Conservation (phyloP, 2,113 vertebrate genomes). For the Melanostigma gelatinosum region DNA sequence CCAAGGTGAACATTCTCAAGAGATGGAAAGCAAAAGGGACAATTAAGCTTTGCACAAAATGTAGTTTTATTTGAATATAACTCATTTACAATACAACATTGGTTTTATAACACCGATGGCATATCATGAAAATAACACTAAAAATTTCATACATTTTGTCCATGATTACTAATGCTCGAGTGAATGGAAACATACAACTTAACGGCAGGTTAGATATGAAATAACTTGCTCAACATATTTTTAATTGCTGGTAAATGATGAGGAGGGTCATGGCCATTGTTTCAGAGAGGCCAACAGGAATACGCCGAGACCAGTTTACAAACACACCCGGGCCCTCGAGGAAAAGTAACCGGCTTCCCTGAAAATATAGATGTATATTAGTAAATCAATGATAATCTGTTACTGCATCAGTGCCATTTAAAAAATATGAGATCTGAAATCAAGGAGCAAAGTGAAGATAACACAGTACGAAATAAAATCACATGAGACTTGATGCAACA, state of each 20-base stretch:
- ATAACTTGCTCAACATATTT: neutral
- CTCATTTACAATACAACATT: neutral
- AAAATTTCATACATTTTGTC: neutral
- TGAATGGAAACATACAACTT: neutral
- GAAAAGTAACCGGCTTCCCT: constrained; percentile 80
- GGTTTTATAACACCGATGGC: neutral
- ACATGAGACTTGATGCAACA: neutral
- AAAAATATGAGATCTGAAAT: neutral
- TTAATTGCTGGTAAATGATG: neutral
- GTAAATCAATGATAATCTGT: constrained; percentile 5
- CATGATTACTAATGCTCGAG: neutral
- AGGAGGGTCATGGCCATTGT: neutral
- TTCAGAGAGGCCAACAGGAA: constrained; percentile 77
- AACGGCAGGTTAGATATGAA: neutral
- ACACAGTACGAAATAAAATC: neutral
- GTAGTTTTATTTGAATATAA: constrained; percentile 13
- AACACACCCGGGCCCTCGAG: constrained; percentile 73
- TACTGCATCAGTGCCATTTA: neutral
- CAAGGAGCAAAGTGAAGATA: neutral
- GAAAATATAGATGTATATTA: constrained; percentile 35
- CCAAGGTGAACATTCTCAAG: neutral
- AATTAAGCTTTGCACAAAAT: neutral
- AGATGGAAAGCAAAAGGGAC: neutral
- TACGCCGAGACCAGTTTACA: constrained; percentile 57
- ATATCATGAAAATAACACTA: neutral